A percentile compares a stretch with the other conserved stretches of the same genome.
Conservation (phyloP, 2,113 vertebrate genomes). For the Rhizomys pruinosus region DNA sequence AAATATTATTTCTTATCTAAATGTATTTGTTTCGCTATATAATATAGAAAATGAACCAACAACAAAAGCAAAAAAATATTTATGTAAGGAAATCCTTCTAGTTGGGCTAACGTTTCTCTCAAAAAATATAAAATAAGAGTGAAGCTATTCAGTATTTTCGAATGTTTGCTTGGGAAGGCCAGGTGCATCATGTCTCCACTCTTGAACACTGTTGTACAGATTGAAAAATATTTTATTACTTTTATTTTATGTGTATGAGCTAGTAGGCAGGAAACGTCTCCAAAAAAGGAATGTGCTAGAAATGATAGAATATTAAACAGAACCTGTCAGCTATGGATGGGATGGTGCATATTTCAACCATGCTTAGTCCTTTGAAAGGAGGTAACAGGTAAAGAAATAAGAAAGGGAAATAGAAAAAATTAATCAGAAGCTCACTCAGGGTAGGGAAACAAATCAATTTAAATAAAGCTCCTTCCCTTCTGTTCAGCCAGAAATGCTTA, state of each 20-base stretch:
- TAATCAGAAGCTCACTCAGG: background rate
- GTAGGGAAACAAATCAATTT: background rate
- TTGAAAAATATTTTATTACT: too few relatives aligned
- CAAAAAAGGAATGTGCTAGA: accelerated
- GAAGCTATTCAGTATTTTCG: background rate
- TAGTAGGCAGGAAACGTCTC: background rate
- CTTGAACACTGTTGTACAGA: background rate
- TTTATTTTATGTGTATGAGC: too few relatives aligned
- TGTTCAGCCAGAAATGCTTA: background rate
- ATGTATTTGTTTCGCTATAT: background rate
- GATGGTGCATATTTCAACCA: background rate
- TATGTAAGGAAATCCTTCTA: background rate
- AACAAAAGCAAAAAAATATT: background rate
- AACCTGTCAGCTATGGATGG: background rate
- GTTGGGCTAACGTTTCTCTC: background rate
- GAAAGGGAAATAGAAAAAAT: background rate
- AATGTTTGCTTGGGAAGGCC: background rate
- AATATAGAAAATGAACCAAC: background rate
- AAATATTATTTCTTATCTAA: background rate
- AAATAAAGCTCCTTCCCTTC: background rate
- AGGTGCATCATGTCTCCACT: too few relatives aligned
- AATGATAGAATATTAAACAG: background rate
- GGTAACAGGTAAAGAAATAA: background rate
- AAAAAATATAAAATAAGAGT: background rate
- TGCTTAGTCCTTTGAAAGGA: background rate